Conservation (phyloP, 2,888 invertebrate species). For the Crematogaster levior region DNA sequence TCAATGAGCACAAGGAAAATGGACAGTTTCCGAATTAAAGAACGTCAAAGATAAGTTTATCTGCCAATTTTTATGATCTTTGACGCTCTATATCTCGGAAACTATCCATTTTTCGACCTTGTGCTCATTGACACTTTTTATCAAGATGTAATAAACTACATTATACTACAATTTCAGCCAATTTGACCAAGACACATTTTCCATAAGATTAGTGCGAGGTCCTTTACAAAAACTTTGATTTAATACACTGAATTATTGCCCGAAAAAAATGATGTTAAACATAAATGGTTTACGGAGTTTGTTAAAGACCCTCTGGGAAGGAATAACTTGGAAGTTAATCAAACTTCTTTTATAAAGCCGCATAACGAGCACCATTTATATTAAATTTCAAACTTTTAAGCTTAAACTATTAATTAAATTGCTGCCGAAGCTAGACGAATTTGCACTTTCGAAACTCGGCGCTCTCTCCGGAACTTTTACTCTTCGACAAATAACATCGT, state of each 20-base stretch:
- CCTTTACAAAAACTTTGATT: too few species aligned
- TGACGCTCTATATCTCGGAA: too few species aligned
- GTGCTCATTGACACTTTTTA: too few species aligned
- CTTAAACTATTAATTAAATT: conserved; percentile 1
- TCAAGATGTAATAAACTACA: too few species aligned
- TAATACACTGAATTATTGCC: neutral
- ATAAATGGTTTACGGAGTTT: neutral
- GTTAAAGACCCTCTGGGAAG: neutral
- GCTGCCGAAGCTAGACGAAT: neutral
- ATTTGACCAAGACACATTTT: too few species aligned
- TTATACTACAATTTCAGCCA: too few species aligned
- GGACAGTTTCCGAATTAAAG: too few species aligned
- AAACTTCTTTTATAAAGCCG: neutral
- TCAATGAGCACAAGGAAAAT: too few species aligned
- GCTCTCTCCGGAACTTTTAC: neutral
- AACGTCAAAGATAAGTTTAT: too few species aligned
- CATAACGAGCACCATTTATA: neutral
- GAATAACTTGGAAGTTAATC: neutral
- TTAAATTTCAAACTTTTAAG: neutral
- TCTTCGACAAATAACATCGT: neutral
- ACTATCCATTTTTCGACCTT: too few species aligned
- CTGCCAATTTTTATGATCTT: too few species aligned
- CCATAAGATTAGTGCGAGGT: too few species aligned
- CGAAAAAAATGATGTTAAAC: conserved; percentile 4
- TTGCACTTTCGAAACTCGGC: neutral